Base-by-base conservation (phyloP, 2,113 vertebrate genomes). In the Oenanthe melanoleuca region DNA sequence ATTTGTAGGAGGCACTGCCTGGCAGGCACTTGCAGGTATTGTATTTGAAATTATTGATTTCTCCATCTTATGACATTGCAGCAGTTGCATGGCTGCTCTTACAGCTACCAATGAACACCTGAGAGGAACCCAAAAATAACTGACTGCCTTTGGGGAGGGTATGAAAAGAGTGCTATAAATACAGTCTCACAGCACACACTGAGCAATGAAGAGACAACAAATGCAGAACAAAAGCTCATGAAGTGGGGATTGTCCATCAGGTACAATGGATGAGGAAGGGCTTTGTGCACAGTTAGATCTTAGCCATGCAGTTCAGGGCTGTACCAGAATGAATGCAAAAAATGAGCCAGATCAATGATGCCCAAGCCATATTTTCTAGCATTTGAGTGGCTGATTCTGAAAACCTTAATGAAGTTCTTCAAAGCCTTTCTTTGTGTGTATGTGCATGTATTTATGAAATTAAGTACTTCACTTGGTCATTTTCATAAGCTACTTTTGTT, bases 401-500 rank as follows among this genome's bases (percentile, higher is more conserved):
- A 88, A 82, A 80, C 8, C 9, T 70, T 67, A 25, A 74, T 52
- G 52, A 83, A 90, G 44, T 87, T 31, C 78, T 79, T 82, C 47
- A 61, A 49, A 90, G 21, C 11, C 24, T 77, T 83, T 82, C 50
- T 90, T 59, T 74, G 12, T 57, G 9, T 64, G 38, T 50, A 17
- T 71, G 44, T 84, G 17, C 1, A 0, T 59, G n/a, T 78, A 59
- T 70, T 63, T 89, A 73, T 77, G 60, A 95, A 94, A 93, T 65
- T 3, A 87, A 88, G 71, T 61, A 38, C 52, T 88, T 93, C 33
- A 55, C 31, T 83, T 4, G 4, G 55, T 56, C 53, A 47, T 80
- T 92, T 88, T 80, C 73, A 61, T 45, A 92, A 91, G 66, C 26
- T 77, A 49, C 45, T 78, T 82, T 70, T 92, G 40, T 87, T 73